Evolutionary conservation across 2,888 invertebrate genomes (phyloP), one percentile per base, ranked within the genome.

Genomic region (Matsumyia berberina): DNA sequence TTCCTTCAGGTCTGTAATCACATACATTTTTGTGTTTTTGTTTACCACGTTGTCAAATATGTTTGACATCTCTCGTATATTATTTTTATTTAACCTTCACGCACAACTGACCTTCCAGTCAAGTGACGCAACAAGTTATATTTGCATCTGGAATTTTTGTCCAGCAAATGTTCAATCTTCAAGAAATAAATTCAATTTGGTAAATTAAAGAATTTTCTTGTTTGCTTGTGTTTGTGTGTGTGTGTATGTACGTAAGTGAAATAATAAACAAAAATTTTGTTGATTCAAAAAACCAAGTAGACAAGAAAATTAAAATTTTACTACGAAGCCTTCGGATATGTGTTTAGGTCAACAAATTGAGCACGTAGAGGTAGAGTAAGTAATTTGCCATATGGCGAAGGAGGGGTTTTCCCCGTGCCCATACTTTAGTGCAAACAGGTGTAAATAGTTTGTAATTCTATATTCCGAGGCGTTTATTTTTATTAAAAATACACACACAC

Each of bases 31-130:
- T 31, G 17, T 31, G 58, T 51, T 49, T 24, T 33, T 57, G 69
- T 44, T 44, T 55, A 19, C 31, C 9, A 33, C 24, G 44, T 55
- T 9, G 19, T 67, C 67, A 55, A 53, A 53, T 67, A 19, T 42
- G 62, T 55, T 62, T 24, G 53, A 64, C 62, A 35, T 24, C 24
- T 24, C n/a, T n/a, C n/a, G n/a, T 24, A 42, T 39, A 15, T 58
- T 60, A 39, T 73, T 73, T 73, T 73, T 33, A 24, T 15, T 62
- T 53, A 62, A 73, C 73, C 73, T 73, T 73, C 53, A 53, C 53
- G 39, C 37, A 49, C 24, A 24, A 24, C 24, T 24, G 24, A 24
- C 24, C 24, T 24, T 24, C 24, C 29, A 37, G 8, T 29, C 49
- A 31, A 31, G 72, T 31, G 31, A 72, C 60, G 73, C 73, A 73